Evolutionary conservation across 2,888 invertebrate genomes (phyloP).

Genomic region (Eretmocerus hayati): DNA sequence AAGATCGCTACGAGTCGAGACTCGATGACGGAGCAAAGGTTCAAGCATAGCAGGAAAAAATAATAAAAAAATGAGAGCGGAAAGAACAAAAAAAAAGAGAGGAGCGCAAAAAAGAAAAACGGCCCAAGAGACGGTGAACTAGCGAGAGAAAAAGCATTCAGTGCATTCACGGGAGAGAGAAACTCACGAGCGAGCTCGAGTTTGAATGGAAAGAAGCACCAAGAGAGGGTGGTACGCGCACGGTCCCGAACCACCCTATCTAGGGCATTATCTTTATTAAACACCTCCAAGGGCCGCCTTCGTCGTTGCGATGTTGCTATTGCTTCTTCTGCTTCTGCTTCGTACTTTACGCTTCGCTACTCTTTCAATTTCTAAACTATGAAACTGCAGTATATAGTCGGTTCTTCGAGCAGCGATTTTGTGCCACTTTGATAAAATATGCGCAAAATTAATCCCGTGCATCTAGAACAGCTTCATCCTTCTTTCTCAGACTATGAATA

Average conservation of each 20-base stretch:
- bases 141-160: constrained; percentile 37
- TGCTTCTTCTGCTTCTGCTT: no score
- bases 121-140: constrained; percentile 18
- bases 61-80: constrained; percentile 8
- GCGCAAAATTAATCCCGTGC: constrained; percentile 13
- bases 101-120: not conserved
- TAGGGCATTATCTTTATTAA: constrained; percentile 46
- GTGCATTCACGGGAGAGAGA: constrained; percentile 39
- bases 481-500: no score
- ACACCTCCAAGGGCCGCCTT: constrained; percentile 34
- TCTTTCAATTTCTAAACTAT: constrained; percentile 18
- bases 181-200: constrained; percentile 31
- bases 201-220: constrained; percentile 28
- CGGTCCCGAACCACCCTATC: constrained; percentile 38
- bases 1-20: not conserved
- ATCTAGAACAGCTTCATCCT: not conserved
- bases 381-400: constrained; percentile 20
- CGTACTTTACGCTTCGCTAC: not conserved
- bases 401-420: constrained; percentile 18
- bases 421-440: constrained; percentile 11
- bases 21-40: constrained; percentile 2
- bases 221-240: constrained; percentile 36
- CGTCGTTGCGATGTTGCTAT: no score
- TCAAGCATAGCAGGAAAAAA: constrained; percentile 13
- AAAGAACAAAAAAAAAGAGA: constrained; percentile 14